Base-by-base conservation (phyloP, 2,888 invertebrate species). In the Dysmachus trigonus region DNA sequence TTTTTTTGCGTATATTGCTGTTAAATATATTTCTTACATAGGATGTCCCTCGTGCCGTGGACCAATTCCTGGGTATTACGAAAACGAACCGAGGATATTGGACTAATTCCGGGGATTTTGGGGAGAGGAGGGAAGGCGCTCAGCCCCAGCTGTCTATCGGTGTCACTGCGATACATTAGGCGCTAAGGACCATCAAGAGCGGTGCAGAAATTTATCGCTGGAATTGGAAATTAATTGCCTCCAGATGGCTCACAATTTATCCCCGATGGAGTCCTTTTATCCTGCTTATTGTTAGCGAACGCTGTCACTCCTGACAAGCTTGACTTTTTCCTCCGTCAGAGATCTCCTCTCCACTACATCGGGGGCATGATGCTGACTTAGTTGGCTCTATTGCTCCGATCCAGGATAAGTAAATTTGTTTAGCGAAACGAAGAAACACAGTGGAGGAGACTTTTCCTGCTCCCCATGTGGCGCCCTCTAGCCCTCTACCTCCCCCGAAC, bases 181-280 rank as follows among this genome's bases (percentile, higher is more conserved):
- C 82, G 82, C 30, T 79, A 83, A 73, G 47, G 47, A 51, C 47
- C 31, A 71, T 35, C 33, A 71, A 84, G 72, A 33, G 53, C 22
- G 47, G 31, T 13, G 13, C 22, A 30, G 15, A 74, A 51, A 85
- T 74, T 85, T 74, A 74, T 85, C 10, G 74, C 7, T 47, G 1
- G 74, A 85, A 85, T 85, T 74, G 85, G 47, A 74, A 85, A 85
- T 85, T 85, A 85, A 85, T 85, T 85, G 74, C 85, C 71, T 53
- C 51, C 85, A 85, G 76, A 85, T 72, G 84, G 73, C 30, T 72
- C 38, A 73, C 84, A 72, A 72, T 72, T 84, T 41, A 72, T 41
- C 73, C 51, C 41, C 8, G 31, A 15, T 31, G 79, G 62, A 82
- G 71, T 71, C 33, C 7, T 31, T 82, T 71, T 62, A 82, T 53